Evolutionary conservation across 2,113 vertebrate genomes (phyloP).

Genomic region (Picathartes gymnocephalus): DNA sequence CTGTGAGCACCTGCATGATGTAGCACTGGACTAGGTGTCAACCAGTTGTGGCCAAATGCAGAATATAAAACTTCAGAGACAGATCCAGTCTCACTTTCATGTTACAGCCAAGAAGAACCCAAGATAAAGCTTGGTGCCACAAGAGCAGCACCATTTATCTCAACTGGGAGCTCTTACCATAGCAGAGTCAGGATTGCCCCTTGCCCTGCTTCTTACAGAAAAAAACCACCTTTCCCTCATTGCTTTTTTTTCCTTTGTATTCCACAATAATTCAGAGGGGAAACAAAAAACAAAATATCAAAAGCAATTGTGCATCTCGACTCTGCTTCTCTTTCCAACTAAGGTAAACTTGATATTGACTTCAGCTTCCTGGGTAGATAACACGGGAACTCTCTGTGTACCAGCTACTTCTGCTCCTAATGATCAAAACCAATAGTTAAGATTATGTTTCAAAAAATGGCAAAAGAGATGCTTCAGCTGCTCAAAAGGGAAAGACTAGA

Average conservation of each 20-base stretch:
- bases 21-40: not conserved
- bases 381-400: not conserved
- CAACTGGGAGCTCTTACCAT: not conserved
- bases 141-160: not conserved
- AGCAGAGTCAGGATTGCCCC: not conserved
- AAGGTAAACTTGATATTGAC: not conserved
- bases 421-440: slow-evolving; percentile 20
- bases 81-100: not conserved
- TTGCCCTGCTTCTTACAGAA: not conserved
- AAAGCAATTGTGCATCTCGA: not conserved
- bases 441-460: slow-evolving; percentile 5
- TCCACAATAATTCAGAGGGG: not conserved
- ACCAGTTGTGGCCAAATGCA: not conserved
- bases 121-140: not conserved
- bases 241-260: not conserved
- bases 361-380: not conserved
- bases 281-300: not conserved
- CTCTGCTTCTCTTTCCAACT: not conserved
- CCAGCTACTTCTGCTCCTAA: not conserved
- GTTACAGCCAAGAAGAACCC: not conserved
- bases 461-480: slow-evolving; percentile 13
- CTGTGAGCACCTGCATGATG: not conserved
- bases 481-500: not conserved
- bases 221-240: fast-evolving
- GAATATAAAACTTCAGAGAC: not conserved